Base-by-base conservation (phyloP, 2,113 vertebrate genomes). In the Hystrix cristata region DNA sequence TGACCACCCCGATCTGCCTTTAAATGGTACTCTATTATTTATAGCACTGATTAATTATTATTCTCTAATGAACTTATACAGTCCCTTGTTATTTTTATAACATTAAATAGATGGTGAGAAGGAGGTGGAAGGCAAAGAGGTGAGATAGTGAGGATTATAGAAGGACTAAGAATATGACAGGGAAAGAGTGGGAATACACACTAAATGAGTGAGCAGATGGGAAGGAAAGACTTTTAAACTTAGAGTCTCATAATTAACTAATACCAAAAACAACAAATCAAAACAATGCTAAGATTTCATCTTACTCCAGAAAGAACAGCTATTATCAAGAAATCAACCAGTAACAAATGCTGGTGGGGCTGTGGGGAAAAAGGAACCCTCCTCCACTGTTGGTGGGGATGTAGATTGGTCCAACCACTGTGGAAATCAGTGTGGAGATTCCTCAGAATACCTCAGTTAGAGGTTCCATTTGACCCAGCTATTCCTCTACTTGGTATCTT, bases 141-240 rank as follows among this genome's bases (percentile, higher is more conserved):
- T 11, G 18, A 21, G 7, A 38, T 1, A 10, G 11, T 11, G 10
- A 38, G 1, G 16, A 10, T 7, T 21, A 38, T 18, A 21, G n/a
- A 10, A 21, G 21, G 69, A 71, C 18, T 15, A 38, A n/a, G 16
- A n/a, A 18, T 34, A 67, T 34, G 14, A 15, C 31, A 34, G 6
- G 13, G 31, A n/a, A 7, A 18, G 6, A 38, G 14, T 71, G n/a
- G 65, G n/a, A 23, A 21, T 9, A 43, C 8, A 21, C n/a, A 71
- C 7, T 21, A 4, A 4, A 38, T 9, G 3, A 21, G 16, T 43
- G 69, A 21, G n/a, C n/a, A 9, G 7, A 21, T 21, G n/a, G 69
- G 43, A 18, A 38, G 7, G n/a, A 71, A 38, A 71, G 38, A 21
- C n/a, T 10, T 16, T 38, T 71, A 7, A 21, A 8, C 60, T 62